Percentiles rank a stretch among this genome's conserved stretches.
Evolutionary conservation across 2,113 vertebrate species (phyloP).

Genomic region (Hemichromis elongatus): DNA sequence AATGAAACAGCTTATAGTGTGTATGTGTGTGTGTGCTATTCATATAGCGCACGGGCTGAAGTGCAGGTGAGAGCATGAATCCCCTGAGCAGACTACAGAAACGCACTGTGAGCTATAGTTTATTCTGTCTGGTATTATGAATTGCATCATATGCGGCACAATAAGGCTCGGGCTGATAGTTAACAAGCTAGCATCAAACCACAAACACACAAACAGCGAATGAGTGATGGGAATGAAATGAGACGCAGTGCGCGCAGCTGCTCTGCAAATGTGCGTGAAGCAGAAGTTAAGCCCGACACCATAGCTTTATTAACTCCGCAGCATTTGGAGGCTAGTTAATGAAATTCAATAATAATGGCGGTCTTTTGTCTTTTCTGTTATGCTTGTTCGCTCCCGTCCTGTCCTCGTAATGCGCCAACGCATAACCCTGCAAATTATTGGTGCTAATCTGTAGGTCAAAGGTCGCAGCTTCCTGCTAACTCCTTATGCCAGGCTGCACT

Average conservation of each 20-base stretch:
- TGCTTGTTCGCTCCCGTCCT: background rate
- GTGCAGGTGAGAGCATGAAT: background rate
- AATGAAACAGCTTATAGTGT: conserved; percentile 7
- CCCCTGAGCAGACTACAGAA: background rate
- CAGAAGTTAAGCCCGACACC: conserved; percentile 7
- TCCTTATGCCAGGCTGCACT: background rate
- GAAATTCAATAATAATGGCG: conserved; percentile 14
- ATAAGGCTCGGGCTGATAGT: background rate
- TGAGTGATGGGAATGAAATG: conserved; percentile 32
- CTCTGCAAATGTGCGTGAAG: conserved; percentile 11
- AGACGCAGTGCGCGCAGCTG: background rate
- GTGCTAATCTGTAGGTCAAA: conserved; percentile 2
- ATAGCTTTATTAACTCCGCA: background rate
- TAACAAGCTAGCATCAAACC: background rate
- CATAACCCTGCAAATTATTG: background rate
- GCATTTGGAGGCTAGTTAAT: background rate
- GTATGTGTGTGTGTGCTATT: background rate
- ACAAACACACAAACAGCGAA: conserved; percentile 2
- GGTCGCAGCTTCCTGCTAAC: background rate
- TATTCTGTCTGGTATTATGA: background rate
- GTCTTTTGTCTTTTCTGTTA: background rate
- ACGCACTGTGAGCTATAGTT: background rate
- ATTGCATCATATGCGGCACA: background rate
- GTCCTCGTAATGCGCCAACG: conserved; percentile 1
- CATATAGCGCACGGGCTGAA: background rate